Percentiles rank a stretch among this genome's conserved stretches.
These are phyloP conservation scores for Paramisgurnus dabryanus DNA, from an alignment of 2,113 vertebrate species.

Conservation along the genomic window DNA sequence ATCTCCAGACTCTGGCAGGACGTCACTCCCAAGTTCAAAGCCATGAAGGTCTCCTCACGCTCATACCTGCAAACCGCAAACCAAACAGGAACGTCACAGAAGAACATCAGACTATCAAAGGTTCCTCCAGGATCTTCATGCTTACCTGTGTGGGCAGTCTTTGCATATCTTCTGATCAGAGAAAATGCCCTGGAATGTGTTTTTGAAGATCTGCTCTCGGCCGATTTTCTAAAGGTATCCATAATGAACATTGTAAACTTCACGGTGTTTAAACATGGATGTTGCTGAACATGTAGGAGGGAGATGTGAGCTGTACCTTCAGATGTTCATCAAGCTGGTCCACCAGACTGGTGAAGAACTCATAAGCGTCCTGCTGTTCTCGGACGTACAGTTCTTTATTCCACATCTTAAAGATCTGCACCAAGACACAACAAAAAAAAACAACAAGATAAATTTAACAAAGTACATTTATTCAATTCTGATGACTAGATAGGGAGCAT, in stretches of 20 bases:
- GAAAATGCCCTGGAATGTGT: conserved; percentile 98
- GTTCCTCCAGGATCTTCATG: not conserved
- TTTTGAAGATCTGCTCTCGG: conserved; percentile 98
- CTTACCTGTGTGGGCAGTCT: conserved; percentile 96
- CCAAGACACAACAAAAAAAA: not conserved
- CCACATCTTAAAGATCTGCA: conserved; percentile 99
- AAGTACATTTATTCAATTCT: too few species aligned
- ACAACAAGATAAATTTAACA: not conserved
- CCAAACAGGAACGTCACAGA: not conserved
- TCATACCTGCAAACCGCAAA: conserved; percentile 81
- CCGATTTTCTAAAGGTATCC: conserved; percentile 89
- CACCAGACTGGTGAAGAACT: conserved; percentile 98
- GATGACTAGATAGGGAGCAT: too few species aligned
- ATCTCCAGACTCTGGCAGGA: conserved; percentile 98
- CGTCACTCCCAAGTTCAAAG: conserved; percentile 95
- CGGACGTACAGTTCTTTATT: conserved; percentile 96
- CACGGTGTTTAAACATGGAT: not conserved
- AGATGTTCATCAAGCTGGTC: conserved; percentile 98
- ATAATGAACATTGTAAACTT: not conserved
- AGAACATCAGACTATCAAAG: not conserved
- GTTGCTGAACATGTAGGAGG: not conserved
- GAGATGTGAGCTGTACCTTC: conserved; percentile 78
- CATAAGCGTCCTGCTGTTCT: conserved; percentile 97
- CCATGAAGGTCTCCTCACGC: conserved; percentile 98
- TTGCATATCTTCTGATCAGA: conserved; percentile 99